Base-by-base conservation (phyloP, 2,113 vertebrate species). In the Pterocles burchelli region DNA sequence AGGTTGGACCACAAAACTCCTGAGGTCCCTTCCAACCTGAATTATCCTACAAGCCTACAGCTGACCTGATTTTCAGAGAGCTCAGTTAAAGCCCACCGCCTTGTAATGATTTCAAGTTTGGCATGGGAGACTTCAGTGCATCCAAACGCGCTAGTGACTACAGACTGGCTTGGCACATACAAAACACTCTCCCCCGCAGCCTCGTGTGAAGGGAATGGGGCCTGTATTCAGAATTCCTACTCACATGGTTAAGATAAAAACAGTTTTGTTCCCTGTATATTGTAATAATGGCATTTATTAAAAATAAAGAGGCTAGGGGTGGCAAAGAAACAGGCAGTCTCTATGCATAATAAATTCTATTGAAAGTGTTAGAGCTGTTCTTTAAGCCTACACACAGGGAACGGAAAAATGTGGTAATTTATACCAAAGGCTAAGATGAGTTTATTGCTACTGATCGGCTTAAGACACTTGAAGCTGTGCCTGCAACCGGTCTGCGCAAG, bases 241-340 rank as follows among this genome's bases (percentile, higher is more conserved):
- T 85, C 67, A 88, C 18, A 22, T 5, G 18, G 41, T 38, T 77
- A 74, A 91, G 48, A 62, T 45, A 78, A 94, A 84, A 87, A 3
- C 49, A 45, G 10, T 73, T 88, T 86, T 88, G 41, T 66, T 88
- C 79, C 55, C 46, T 58, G 20, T 17, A 21, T 72, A n/a, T 62
- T 74, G 52, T 78, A 90, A 90, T 90, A 77, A 94, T 54, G 52
- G 18, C 72, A 90, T 88, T 85, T 80, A 91, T 85, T 88, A 58
- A 58, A 65, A 77, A 62, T 63, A 66, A 92, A 88, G 72, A 85
- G 25, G 31, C 51, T 80, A 28, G 34, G 20, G 49, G 12, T 78
- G 38, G 76, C 79, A 84, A 91, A 72, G 58, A 89, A 95, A 93
- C 58, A 73, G 33, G 71, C 62, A 94, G 88, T 88, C 33, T 93